These are phyloP conservation scores for Atractosteus spatula DNA, from an alignment of 2,113 vertebrate genomes.

Conservation along the genomic window DNA sequence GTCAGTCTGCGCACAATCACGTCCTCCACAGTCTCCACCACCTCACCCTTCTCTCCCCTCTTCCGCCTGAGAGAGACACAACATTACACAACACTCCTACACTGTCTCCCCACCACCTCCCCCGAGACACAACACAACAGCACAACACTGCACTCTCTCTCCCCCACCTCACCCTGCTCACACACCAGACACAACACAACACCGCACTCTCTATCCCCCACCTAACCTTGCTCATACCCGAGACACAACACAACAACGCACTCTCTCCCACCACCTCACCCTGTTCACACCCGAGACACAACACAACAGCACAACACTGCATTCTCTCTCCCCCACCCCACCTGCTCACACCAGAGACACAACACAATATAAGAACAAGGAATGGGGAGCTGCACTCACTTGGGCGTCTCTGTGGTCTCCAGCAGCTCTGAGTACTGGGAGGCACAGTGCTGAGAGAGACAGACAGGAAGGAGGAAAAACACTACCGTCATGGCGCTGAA, in stretches of 20 bases:
- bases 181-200: background rate
- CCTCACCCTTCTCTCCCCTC: slow-evolving; percentile 95
- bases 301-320: background rate
- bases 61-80: slow-evolving; percentile 75
- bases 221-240: slow-evolving; percentile 1
- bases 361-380: background rate
- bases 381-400: slow-evolving; percentile 69
- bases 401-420: slow-evolving; percentile 96
- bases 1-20: slow-evolving; percentile 94
- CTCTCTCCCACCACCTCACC: too few species aligned
- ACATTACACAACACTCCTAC: background rate
- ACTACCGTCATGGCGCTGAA: background rate
- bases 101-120: background rate
- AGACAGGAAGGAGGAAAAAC: slow-evolving; percentile 37
- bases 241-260: background rate
- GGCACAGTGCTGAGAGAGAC: slow-evolving; percentile 84
- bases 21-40: slow-evolving; percentile 97
- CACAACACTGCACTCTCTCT: background rate
- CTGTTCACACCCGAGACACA: too few species aligned
- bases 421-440: slow-evolving; percentile 96
- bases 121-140: background rate
- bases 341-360: background rate
- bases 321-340: background rate
- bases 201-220: background rate
- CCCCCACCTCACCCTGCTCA: too few species aligned